A percentile compares a stretch with the other conserved stretches of the same genome.
phyloP scores from a whole-genome alignment of 2,797 vertebrate species.

The Mormyrops boulengeri region DNA sequence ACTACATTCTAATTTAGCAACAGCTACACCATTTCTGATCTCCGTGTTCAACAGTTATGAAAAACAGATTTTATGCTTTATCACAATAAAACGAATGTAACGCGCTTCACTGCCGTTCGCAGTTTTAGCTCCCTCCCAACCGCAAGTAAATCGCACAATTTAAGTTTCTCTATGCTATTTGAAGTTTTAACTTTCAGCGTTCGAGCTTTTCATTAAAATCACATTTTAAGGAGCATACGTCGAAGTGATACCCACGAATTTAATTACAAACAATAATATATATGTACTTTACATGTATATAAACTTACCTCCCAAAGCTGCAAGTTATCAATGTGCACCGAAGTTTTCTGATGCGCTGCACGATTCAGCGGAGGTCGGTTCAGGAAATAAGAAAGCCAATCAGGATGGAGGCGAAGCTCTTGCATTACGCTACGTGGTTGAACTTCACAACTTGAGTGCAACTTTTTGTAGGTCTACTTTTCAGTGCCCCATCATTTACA shows the following conservation, averaged over 20 bases:
- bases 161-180: neutral
- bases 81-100: neutral
- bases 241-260: neutral
- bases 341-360: constrained; percentile 3
- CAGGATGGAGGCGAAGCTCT: neutral
- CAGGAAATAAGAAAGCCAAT: constrained; percentile 5
- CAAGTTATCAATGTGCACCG: neutral
- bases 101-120: neutral
- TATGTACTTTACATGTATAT: neutral
- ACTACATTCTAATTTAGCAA: neutral
- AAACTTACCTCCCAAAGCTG: constrained; percentile 4
- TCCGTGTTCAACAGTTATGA: neutral
- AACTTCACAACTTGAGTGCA: neutral
- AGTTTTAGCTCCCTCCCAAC: neutral
- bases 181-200: neutral
- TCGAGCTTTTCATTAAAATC: neutral
- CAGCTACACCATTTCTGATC: neutral
- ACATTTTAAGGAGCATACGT: neutral
- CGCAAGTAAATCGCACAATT: neutral
- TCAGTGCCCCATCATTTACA: neutral
- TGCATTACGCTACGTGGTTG: neutral
- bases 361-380: neutral
- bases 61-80: neutral
- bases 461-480: neutral
- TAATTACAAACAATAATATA: neutral